Evolutionary conservation across 1,140 invertebrate genomes (phyloP), one percentile per base, ranked within the genome.

Genomic region (Panagrolaimus sp.): DNA sequence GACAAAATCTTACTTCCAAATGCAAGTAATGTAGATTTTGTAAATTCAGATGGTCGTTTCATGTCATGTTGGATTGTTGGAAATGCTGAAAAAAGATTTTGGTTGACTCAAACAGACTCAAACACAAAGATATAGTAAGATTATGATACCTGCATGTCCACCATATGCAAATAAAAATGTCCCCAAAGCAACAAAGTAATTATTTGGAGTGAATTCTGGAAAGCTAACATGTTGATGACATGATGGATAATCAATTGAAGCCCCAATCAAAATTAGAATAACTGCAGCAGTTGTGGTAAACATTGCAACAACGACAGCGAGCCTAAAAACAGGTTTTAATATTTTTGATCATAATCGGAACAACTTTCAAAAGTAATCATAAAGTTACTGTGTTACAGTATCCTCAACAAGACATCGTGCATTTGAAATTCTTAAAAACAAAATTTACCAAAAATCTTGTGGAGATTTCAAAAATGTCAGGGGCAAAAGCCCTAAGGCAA

Each of bases 391-490:
- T n/a, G 14, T 52, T 52, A 17, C 24, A 26, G 48, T 52, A 52
- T 64, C n/a, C 9, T 14, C 17, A 12, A 46, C 12, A 63, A 17
- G 43, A n/a, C 12, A 46, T 12, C 15, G 43, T 12, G n/a, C 15
- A 12, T 12, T 12, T 17, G 62, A 12, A n/a, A n/a, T n/a, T n/a
- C 7, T 38, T 38, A 38, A 38, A 2, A 65, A 67, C 63, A 67
- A 66, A 76, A 83, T 84, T 85, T 84, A 89, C 89, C 88, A 87
- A 80, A 90, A 89, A 76, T 90, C 88, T 77, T 88, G 88, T 1
- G 90, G 90, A 6, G 89, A 88, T 32, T 89, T 89, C 1, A 90
- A 85, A 84, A 89, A 89, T 75, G 88, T 87, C 0, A 89, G 76
- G 0, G 89, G 89, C 1, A 87, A 86, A 65, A 90, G 84, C 0